Evolutionary conservation across 2,797 vertebrate species (phyloP), one percentile per base, ranked within the genome.

Genomic region (Melanotaenia maccullochi): DNA sequence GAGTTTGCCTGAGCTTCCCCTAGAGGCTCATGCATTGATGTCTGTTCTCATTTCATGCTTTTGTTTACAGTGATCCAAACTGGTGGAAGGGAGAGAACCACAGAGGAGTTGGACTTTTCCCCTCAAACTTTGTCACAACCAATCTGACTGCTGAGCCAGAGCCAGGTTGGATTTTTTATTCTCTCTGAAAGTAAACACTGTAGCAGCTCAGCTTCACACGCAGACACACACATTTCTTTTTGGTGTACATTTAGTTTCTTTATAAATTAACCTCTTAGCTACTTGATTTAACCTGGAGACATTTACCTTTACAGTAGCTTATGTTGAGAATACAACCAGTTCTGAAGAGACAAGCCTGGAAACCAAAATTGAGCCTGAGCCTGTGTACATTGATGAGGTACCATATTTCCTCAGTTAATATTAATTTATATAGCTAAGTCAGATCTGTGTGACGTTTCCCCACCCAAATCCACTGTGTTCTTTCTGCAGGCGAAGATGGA

Each of bases 31-130:
- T 3, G 11, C 28, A 32, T 47, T 76, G 44, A 69, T 38, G 22
- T 22, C 59, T 57, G 5, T 61, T 25, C 38, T 13, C 24, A 1
- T 71, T 63, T 65, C 18, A 1, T 80, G 25, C 7, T 61, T 13
- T 71, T 78, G 1, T 84, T 85, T 83, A 62, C 85, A 99, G 98
- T 67, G 98, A 99, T 84, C 93, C 97, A 82, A 99, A 99, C 69
- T 99, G 98, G 98, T 99, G 98, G 98, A 99, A 97, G 89, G 98
- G 98, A 81, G 98, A 99, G 93, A 99, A 97, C 89, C 97, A 99
- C 79, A 94, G 96, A 95, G 97, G 98, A 78, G 85, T 97, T 5
- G 98, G 98, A 7, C 95, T 99, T 33, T 99, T 99, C 76, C 98
- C 98, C 0, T 99, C 98, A 36, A 99, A 99, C 90, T 99, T 99